A percentile compares a stretch with the other conserved stretches of the same genome.
These are phyloP conservation scores for Halcyon badia DNA, from an alignment of 2,797 vertebrate species.

Conservation along the genomic window DNA sequence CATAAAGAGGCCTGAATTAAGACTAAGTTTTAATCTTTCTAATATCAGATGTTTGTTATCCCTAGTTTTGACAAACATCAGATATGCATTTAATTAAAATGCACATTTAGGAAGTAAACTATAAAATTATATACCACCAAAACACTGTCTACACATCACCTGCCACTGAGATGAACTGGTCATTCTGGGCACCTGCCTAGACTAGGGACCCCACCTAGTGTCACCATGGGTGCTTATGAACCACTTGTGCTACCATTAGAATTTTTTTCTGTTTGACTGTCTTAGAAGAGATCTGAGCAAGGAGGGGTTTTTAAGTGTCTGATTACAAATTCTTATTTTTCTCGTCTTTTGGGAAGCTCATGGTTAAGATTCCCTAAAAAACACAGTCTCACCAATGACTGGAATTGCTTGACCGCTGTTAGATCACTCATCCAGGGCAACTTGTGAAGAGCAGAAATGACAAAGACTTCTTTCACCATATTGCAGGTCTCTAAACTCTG, in stretches of 20 bases:
- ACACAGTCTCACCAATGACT: background rate
- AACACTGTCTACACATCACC: background rate
- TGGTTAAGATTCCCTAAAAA: background rate
- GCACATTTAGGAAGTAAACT: background rate
- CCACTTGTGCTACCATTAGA: background rate
- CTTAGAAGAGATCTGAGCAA: background rate
- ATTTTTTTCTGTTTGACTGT: background rate
- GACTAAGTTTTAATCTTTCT: background rate
- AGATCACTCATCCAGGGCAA: background rate
- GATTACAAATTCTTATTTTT: background rate
- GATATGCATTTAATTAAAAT: background rate
- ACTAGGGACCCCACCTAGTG: background rate
- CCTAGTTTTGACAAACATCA: background rate
- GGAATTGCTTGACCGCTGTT: background rate
- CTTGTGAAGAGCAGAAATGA: background rate
- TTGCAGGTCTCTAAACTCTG: background rate
- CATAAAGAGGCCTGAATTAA: constrained; percentile 23
- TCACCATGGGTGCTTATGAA: background rate
- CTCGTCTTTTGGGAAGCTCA: background rate
- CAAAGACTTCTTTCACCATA: background rate
- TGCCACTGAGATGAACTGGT: background rate
- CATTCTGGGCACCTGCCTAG: background rate
- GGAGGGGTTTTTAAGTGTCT: background rate
- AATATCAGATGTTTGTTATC: background rate
- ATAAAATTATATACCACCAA: background rate